Evolutionary conservation across 37 sponge, comb jelly and placozoan genomes (phyloP).

Genomic region (Bolinopsis microptera): DNA sequence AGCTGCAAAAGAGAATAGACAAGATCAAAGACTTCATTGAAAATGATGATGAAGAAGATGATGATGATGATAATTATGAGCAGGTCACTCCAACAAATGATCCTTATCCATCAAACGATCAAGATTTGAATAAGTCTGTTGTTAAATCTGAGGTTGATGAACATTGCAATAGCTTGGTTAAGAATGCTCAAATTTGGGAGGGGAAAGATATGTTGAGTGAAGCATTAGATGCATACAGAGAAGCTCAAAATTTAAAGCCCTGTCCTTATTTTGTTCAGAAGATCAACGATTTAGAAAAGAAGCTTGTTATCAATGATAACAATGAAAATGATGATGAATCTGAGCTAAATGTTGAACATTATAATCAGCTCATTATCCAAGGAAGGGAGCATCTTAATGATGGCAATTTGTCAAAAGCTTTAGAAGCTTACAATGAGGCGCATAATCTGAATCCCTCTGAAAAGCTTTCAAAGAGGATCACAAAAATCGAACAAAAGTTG

Average conservation of each 20-base stretch:
- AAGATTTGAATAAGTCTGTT: neutral
- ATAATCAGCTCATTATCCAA: slow-evolving; percentile 1
- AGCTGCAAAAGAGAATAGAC: neutral
- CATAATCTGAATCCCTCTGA: neutral
- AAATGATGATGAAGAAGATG: neutral
- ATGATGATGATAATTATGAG: neutral
- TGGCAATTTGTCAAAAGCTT: neutral
- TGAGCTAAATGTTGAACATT: slow-evolving; percentile 21
- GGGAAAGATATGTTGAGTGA: neutral
- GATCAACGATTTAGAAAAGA: neutral
- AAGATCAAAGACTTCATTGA: neutral
- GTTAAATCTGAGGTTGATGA: neutral
- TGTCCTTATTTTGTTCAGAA: slow-evolving; percentile 1
- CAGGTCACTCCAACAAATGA: neutral
- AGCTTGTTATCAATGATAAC: neutral
- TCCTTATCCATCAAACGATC: neutral
- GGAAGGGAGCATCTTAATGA: slow-evolving; percentile 44
- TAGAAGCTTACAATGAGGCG: neutral
- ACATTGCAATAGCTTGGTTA: neutral
- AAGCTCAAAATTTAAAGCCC: neutral
- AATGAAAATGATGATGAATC: neutral
- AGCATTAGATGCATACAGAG: slow-evolving; percentile 18
- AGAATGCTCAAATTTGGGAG: neutral
- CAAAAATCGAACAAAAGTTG: neutral
- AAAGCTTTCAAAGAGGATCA: neutral